Conservation (phyloP, 2,113 vertebrate genomes). For the Paramormyrops kingsleyae region DNA sequence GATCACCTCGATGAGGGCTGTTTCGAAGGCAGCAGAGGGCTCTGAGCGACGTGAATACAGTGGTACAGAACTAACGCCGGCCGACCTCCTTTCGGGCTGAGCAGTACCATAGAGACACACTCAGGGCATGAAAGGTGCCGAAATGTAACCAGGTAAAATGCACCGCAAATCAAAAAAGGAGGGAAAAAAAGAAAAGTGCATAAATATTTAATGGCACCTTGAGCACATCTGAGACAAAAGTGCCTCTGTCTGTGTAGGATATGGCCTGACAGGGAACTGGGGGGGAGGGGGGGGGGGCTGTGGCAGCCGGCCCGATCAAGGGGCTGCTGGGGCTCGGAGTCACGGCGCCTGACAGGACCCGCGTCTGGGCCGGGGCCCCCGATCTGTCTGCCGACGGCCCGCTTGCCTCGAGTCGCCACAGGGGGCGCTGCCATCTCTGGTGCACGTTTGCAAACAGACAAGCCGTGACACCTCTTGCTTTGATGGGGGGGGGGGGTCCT, state of each 20-base stretch:
- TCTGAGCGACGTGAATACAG: background rate
- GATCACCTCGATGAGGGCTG: background rate
- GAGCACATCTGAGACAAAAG: conserved; percentile 31
- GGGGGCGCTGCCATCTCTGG: background rate
- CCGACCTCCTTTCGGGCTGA: conserved; percentile 4
- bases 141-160: conserved; percentile 21
- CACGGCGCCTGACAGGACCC: background rate
- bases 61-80: background rate
- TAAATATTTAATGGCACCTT: conserved; percentile 37
- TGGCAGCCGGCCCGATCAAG: conserved; percentile 36
- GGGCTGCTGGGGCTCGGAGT: conserved; percentile 16
- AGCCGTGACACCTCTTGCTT: background rate
- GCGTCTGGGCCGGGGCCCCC: background rate
- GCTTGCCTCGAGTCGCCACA: background rate
- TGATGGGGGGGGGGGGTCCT: background rate
- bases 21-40: background rate
- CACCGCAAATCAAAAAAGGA: conserved; percentile 18
- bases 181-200: background rate
- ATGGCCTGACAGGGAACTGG: conserved; percentile 31
- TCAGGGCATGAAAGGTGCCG: conserved; percentile 28
- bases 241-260: conserved; percentile 22
- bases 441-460: background rate
- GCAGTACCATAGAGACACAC: background rate
- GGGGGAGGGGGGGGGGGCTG: conserved; percentile 21
- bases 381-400: background rate